Evolutionary conservation across 92 coral and sea anemone genomes (phyloP).

Genomic region (Palythoa grandiflora): DNA sequence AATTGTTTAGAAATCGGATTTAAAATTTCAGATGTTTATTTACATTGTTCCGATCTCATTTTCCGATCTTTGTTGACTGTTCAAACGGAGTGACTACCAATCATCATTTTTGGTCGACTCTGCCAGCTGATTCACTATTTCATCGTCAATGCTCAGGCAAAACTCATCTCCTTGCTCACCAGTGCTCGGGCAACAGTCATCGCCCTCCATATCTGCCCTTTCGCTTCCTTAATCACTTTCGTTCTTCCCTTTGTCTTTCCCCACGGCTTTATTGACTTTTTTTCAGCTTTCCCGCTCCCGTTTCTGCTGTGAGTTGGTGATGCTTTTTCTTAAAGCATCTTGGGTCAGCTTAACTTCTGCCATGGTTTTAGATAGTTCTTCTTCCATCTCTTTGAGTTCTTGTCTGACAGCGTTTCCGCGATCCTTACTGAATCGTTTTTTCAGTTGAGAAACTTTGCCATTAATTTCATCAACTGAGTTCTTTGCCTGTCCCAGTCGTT

Average conservation of each 20-base stretch:
- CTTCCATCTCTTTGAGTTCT: constrained; percentile 7
- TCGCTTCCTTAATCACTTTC: not conserved
- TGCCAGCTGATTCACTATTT: not conserved
- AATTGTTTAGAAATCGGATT: not conserved
- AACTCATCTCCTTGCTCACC: not conserved
- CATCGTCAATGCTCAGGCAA: not conserved
- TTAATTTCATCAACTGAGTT: constrained; percentile 36
- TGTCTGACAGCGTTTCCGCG: constrained; percentile 6
- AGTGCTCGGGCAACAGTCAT: not conserved
- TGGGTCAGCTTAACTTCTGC: constrained; percentile 36
- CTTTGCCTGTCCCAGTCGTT: constrained; percentile 33
- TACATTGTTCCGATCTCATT: not conserved
- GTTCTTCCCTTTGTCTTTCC: not conserved
- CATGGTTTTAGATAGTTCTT: constrained; percentile 30
- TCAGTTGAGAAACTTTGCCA: constrained; percentile 25
- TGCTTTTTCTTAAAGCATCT: constrained; percentile 48
- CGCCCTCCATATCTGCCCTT: too few relatives aligned
- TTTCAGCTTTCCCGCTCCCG: not conserved
- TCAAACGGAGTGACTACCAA: not conserved
- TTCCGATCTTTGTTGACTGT: not conserved
- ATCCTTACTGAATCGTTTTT: not conserved
- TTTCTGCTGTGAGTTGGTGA: constrained; percentile 28
- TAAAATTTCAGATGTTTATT: too few relatives aligned
- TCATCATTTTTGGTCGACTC: not conserved
- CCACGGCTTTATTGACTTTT: not conserved